Evolutionary conservation across 2,888 invertebrate species (phyloP).

Genomic region (Drepanosiphum platanoidis): DNA sequence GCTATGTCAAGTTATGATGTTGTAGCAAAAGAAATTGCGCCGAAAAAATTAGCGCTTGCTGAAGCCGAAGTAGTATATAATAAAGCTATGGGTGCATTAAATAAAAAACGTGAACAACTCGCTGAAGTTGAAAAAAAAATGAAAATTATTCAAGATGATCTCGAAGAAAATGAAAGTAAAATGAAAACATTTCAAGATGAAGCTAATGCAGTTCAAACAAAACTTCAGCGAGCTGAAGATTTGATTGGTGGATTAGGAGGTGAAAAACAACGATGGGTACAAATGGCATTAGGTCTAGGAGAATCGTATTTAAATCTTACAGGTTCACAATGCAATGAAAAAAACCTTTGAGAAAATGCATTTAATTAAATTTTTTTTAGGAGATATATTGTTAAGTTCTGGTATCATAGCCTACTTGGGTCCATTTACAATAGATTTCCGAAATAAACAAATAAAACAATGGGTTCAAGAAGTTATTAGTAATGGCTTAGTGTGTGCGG

Average conservation of each 20-base stretch:
- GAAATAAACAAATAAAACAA: slow-evolving; percentile 74
- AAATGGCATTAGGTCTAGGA: slow-evolving; percentile 75
- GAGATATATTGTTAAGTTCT: slow-evolving; percentile 89
- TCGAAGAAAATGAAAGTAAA: slow-evolving; percentile 82
- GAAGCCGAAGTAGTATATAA: slow-evolving; percentile 85
- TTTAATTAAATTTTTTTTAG: slow-evolving; percentile 69
- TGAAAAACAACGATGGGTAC: slow-evolving; percentile 88
- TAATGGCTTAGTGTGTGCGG: slow-evolving; percentile 79
- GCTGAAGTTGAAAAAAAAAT: slow-evolving; percentile 72
- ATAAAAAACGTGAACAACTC: slow-evolving; percentile 65
- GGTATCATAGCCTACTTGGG: slow-evolving; percentile 93
- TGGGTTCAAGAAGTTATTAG: slow-evolving; percentile 80
- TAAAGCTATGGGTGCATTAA: slow-evolving; percentile 75
- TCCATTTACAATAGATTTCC: slow-evolving; percentile 77
- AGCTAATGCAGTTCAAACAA: slow-evolving; percentile 71
- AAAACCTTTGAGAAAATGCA: neutral
- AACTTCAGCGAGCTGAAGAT: slow-evolving; percentile 90
- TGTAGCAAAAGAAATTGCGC: slow-evolving; percentile 90
- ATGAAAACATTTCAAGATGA: slow-evolving; percentile 58
- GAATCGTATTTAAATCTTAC: slow-evolving; percentile 78
- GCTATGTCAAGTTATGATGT: slow-evolving; percentile 95
- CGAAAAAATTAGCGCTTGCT: slow-evolving; percentile 90
- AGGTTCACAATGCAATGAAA: slow-evolving; percentile 67
- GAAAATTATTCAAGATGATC: slow-evolving; percentile 75
- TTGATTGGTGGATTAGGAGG: slow-evolving; percentile 91